phyloP scores from a whole-genome alignment of 2,797 vertebrate genomes.

The Protosalanx chinensis region DNA sequence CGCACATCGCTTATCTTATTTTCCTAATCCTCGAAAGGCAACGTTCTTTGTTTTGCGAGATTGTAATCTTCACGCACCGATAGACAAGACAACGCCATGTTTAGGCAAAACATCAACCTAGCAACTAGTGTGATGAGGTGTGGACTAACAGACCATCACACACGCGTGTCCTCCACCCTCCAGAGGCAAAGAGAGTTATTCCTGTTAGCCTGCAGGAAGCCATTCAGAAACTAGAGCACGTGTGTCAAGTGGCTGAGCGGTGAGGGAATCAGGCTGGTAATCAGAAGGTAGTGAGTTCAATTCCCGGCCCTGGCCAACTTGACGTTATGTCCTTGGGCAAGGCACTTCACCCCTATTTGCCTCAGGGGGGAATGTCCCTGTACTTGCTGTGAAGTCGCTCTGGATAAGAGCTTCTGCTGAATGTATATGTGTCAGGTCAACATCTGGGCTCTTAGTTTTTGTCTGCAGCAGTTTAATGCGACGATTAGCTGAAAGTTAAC shows the following conservation, averaged over 20 bases:
- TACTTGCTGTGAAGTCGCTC: too few species aligned
- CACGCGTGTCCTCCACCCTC: constrained; percentile 33
- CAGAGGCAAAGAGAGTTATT: constrained; percentile 10
- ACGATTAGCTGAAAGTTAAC: constrained; percentile 14
- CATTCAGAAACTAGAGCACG: constrained; percentile 37
- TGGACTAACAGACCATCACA: constrained; percentile 22
- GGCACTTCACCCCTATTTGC: too few species aligned
- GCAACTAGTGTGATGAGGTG: constrained; percentile 22
- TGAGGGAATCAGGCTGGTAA: too few species aligned
- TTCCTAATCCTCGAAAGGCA: neutral
- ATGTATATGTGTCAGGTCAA: constrained; percentile 34
- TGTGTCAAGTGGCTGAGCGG: neutral
- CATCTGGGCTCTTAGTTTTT: constrained; percentile 26
- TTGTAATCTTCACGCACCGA: constrained; percentile 25
- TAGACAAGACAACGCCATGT: constrained; percentile 34
- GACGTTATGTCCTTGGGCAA: too few species aligned
- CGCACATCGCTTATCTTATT: constrained; percentile 2
- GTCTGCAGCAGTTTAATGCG: constrained; percentile 14
- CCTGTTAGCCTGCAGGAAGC: constrained; percentile 18
- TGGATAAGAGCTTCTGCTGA: too few species aligned
- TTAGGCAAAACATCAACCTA: constrained; percentile 23
- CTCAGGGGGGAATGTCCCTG: too few species aligned
- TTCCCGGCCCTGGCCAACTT: too few species aligned
- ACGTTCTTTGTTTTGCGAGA: constrained; percentile 30
- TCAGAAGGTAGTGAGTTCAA: too few species aligned